A percentile compares a stretch with the other conserved stretches of the same genome.
Evolutionary conservation across 2,113 vertebrate species (phyloP).

Genomic region (Xiphorhynchus elegans): DNA sequence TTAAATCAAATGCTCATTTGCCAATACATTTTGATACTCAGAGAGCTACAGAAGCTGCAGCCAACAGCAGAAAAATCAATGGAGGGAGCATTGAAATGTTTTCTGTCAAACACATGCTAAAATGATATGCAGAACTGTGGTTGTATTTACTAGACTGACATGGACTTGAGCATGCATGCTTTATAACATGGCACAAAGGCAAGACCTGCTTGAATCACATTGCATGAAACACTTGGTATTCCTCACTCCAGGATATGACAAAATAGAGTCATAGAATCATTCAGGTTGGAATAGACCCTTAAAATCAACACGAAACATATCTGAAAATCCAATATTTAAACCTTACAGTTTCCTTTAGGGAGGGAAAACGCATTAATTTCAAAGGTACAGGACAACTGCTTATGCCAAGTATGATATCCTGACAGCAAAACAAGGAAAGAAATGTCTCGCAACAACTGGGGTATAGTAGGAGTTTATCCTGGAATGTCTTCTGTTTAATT

Average conservation of each 20-base stretch:
- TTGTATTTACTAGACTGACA: background rate
- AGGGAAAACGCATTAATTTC: background rate
- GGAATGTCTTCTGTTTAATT: background rate
- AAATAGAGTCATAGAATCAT: no score
- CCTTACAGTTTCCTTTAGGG: background rate
- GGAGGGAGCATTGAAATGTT: rapidly evolving
- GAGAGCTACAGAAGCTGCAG: background rate
- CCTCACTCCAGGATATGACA: background rate
- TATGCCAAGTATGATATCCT: background rate
- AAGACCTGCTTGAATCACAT: background rate
- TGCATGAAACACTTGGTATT: background rate
- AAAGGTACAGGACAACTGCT: background rate
- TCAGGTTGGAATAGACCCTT: background rate
- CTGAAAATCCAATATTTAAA: background rate
- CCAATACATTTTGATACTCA: background rate
- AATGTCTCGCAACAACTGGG: background rate
- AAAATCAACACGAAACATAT: background rate
- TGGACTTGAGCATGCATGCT: background rate
- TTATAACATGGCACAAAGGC: background rate
- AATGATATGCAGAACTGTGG: background rate
- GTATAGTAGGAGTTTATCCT: rapidly evolving
- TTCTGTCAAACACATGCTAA: background rate
- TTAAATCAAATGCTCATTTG: background rate
- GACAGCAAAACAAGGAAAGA: background rate
- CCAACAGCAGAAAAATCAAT: background rate